Evolutionary conservation across 64 coral and sea anemone genomes (phyloP).

Genomic region (Cladopsammia gracilis): DNA sequence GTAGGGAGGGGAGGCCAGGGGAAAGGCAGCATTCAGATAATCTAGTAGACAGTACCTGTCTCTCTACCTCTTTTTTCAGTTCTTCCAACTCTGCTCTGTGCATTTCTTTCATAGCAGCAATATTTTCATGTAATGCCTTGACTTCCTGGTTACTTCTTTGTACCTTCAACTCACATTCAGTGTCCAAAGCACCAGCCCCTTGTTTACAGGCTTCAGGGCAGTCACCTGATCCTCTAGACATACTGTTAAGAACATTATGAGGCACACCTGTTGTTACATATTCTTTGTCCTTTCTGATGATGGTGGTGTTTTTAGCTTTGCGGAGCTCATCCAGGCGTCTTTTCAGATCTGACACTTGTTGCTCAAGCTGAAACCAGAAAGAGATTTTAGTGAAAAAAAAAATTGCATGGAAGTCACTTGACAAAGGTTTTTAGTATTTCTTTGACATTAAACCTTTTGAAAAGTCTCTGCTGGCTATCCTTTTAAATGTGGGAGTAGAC

Average conservation of each 20-base stretch:
- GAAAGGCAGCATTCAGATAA: too few relatives aligned
- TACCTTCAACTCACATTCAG: background rate
- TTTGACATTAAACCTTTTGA: too few relatives aligned
- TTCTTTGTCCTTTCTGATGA: slow-evolving; percentile 64
- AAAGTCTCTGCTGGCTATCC: too few relatives aligned
- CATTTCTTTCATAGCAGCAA: slow-evolving; percentile 19
- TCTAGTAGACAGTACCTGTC: background rate
- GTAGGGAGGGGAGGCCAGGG: too few relatives aligned
- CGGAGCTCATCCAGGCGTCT: slow-evolving; percentile 58
- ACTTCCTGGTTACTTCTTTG: background rate
- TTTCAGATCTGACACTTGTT: slow-evolving; percentile 69
- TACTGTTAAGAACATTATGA: background rate
- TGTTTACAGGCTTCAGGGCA: background rate
- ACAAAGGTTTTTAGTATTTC: too few relatives aligned
- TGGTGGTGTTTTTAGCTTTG: slow-evolving; percentile 65
- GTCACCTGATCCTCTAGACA: background rate
- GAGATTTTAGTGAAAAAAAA: background rate
- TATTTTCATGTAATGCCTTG: background rate
- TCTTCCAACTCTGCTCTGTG: slow-evolving; percentile 26
- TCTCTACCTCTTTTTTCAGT: slow-evolving; percentile 29
- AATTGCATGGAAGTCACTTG: too few relatives aligned
- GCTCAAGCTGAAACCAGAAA: slow-evolving; percentile 42
- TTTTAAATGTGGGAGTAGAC: too few relatives aligned
- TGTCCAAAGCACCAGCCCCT: background rate
- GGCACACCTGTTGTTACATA: slow-evolving; percentile 32